A percentile compares a stretch with the other conserved stretches of the same genome.
Evolutionary conservation across 2,113 vertebrate genomes (phyloP).

Genomic region (Catharus minimus): DNA sequence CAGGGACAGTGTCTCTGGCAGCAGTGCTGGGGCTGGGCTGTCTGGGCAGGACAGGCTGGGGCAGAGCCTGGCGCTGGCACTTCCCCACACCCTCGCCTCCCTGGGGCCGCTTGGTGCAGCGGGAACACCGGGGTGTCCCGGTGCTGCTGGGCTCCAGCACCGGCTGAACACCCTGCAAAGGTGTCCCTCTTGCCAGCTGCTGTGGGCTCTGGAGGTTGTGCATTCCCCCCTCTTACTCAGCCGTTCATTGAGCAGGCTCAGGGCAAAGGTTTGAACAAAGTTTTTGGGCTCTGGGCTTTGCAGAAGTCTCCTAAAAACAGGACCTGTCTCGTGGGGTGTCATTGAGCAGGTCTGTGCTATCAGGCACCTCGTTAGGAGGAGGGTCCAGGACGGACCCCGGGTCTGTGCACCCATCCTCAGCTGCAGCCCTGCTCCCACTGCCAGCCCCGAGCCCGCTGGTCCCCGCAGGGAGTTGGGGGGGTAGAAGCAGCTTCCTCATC

Average conservation of each 20-base stretch:
- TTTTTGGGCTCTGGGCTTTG: not conserved
- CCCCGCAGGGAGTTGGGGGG: fast-evolving
- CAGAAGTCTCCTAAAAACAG: not conserved
- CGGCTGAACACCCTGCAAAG: fast-evolving
- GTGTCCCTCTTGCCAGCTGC: not conserved
- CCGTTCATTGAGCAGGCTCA: not conserved
- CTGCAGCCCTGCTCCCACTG: not conserved
- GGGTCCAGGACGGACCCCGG: fast-evolving
- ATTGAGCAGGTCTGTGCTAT: not conserved
- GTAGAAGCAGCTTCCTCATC: not conserved
- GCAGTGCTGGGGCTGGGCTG: not conserved
- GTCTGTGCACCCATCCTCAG: fast-evolving
- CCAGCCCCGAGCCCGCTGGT: fast-evolving
- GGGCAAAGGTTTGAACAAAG: not conserved
- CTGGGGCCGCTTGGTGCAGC: not conserved
- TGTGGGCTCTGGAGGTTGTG: not conserved
- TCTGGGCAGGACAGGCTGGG: slow-evolving; percentile 13
- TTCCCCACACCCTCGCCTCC: not conserved
- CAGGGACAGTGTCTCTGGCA: not conserved
- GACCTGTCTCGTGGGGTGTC: not conserved
- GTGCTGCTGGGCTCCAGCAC: fast-evolving
- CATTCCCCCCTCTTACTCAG: not conserved
- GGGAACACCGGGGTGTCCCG: fast-evolving
- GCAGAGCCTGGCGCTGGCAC: not conserved
- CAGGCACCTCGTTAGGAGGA: not conserved